Base-by-base conservation (phyloP, 2,113 vertebrate species). In the Pteronura brasiliensis region DNA sequence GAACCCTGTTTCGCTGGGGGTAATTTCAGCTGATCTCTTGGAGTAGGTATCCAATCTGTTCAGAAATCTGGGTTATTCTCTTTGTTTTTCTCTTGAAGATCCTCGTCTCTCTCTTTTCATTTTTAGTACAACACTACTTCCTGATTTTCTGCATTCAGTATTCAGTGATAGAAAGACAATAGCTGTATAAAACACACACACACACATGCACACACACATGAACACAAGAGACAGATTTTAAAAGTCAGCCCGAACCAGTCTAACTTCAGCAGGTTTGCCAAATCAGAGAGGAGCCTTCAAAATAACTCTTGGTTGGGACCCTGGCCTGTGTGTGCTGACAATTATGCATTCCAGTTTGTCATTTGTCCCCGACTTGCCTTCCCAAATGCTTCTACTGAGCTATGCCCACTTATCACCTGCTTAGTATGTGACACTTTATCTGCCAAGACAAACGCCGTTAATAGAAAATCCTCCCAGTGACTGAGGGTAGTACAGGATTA, bases 381-480 rank as follows among this genome's bases (percentile, higher is more conserved):
- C 77, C 86, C 94, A 95, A 95, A 97, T 83, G 95, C 74, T 90
- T 86, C 85, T 69, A 49, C 4, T 6, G 39, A 97, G 97, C 82
- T 96, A 89, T 83, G 95, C 92, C 92, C 52, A 95, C 94, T 98
- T 98, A 95, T 95, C 97, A 97, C 93, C 94, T 97, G 97, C 94
- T 93, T 79, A 97, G 93, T 96, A 96, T 97, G 91, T 95, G 95
- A 94, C 94, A 97, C 96, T 97, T 83, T 69, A 82, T 96, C 94
- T 74, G 93, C 97, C 93, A 98, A 97, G 94, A 96, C 95, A 96
- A 97, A 98, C 95, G 95, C 91, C 81, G 36, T 49, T 49, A 72
- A 86, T 69, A 47, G 92, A 47, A 97, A 94, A 95, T 77, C 65
- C 85, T 95, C 69, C 69, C 86, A 42, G 44, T 57, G 90, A 90